These are phyloP conservation scores for Xanthorhoe spadicearia DNA, from an alignment of 2,888 invertebrate species.

Conservation along the genomic window DNA sequence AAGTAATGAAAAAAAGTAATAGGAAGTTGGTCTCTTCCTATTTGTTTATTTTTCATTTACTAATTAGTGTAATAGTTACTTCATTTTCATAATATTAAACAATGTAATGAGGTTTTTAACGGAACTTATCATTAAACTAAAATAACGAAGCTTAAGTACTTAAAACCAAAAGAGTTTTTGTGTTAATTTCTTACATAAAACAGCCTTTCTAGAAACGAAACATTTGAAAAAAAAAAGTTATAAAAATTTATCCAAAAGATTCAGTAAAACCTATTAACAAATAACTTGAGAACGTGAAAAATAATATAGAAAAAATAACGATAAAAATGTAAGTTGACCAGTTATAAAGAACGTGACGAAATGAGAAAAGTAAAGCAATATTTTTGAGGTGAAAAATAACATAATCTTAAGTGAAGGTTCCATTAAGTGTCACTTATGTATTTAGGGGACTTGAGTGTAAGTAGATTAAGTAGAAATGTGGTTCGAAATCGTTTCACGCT, in stretches of 20 bases:
- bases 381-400: conserved; percentile 35
- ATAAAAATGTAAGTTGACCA: conserved; percentile 19
- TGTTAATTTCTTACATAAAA: too few relatives aligned
- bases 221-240: neutral
- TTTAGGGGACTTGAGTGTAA: conserved; percentile 27
- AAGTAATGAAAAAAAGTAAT: too few relatives aligned
- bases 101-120: neutral
- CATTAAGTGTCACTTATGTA: conserved; percentile 34
- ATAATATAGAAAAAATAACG: conserved; percentile 10
- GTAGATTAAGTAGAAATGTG: conserved; percentile 25
- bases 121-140: neutral
- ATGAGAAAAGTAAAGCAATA: conserved; percentile 29
- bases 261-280: neutral
- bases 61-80: too few relatives aligned
- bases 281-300: neutral
- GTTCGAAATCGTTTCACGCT: conserved; percentile 16
- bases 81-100: too few relatives aligned
- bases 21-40: too few relatives aligned
- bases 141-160: too few relatives aligned
- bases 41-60: too few relatives aligned
- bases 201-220: too few relatives aligned
- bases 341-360: conserved; percentile 26
- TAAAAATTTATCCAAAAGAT: neutral
- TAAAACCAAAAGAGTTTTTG: too few relatives aligned
- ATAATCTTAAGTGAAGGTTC: conserved; percentile 33